phyloP scores from a whole-genome alignment of 2,888 invertebrate species.

The Helobdella robusta region DNA sequence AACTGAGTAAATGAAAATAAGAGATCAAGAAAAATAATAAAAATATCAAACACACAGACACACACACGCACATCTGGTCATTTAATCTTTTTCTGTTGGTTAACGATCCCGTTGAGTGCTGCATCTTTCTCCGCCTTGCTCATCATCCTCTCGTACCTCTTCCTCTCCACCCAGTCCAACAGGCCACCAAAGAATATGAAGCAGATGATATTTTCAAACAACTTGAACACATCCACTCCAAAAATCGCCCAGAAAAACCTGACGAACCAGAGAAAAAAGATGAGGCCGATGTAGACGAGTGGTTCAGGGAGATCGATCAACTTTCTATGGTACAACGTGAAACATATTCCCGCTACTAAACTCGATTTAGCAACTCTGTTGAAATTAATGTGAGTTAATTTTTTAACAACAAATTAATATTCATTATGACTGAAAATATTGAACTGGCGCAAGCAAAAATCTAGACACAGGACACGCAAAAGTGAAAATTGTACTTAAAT shows the following conservation, averaged over 20 bases:
- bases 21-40: no score
- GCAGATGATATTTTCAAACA: slow-evolving; percentile 94
- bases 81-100: no score
- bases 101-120: no score
- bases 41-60: no score
- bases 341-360: slow-evolving; percentile 75
- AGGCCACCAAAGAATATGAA: slow-evolving; percentile 81
- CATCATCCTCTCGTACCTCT: neutral
- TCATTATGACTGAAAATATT: no score
- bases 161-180: slow-evolving; percentile 86
- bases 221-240: slow-evolving; percentile 96
- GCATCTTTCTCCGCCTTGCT: neutral
- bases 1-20: no score
- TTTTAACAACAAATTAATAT: no score
- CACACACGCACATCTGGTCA: no score
- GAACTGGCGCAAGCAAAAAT: no score
- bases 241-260: slow-evolving; percentile 65
- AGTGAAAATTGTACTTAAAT: no score
- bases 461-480: no score
- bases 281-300: slow-evolving; percentile 90
- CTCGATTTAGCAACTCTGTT: slow-evolving; percentile 68
- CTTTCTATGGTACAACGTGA: slow-evolving; percentile 91
- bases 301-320: slow-evolving; percentile 92
- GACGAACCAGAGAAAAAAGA: slow-evolving; percentile 69
- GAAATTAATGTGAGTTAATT: no score